These are phyloP conservation scores for Cynopterus brachyotis DNA, from an alignment of 2,113 vertebrate species.

Conservation along the genomic window DNA sequence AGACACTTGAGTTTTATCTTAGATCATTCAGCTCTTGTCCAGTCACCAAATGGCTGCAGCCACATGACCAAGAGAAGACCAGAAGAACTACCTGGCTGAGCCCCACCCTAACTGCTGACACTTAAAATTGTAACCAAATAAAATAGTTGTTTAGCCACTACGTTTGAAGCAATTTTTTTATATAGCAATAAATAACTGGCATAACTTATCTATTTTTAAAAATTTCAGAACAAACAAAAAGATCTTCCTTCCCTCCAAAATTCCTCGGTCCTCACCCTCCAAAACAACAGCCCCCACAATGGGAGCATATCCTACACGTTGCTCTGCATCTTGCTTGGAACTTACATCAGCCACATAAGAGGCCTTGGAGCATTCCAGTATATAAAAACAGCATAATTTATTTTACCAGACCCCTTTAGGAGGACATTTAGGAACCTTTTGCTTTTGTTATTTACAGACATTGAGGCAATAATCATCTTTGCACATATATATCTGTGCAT, in stretches of 20 bases:
- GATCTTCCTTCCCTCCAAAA: not conserved
- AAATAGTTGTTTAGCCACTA: not conserved
- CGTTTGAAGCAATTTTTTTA: not conserved
- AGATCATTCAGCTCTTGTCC: not conserved
- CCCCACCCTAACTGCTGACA: not conserved
- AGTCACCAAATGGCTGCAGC: not conserved
- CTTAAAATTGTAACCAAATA: not conserved
- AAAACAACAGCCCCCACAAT: not conserved
- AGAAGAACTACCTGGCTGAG: not conserved
- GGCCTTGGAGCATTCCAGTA: not conserved
- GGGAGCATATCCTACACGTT: not conserved
- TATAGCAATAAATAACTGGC: not conserved
- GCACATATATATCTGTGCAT: not conserved
- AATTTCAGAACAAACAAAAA: not conserved
- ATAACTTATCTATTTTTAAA: not conserved
- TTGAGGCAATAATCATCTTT: not conserved
- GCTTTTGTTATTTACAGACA: not conserved
- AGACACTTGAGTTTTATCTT: not conserved
- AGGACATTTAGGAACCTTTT: not conserved
- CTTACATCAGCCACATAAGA: not conserved
- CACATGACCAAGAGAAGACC: not conserved
- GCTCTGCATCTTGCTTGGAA: not conserved
- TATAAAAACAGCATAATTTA: not conserved
- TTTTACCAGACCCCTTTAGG: not conserved
- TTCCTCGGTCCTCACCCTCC: not conserved